Conservation (phyloP, 1,140 invertebrate species). For the Anastrepha ludens region DNA sequence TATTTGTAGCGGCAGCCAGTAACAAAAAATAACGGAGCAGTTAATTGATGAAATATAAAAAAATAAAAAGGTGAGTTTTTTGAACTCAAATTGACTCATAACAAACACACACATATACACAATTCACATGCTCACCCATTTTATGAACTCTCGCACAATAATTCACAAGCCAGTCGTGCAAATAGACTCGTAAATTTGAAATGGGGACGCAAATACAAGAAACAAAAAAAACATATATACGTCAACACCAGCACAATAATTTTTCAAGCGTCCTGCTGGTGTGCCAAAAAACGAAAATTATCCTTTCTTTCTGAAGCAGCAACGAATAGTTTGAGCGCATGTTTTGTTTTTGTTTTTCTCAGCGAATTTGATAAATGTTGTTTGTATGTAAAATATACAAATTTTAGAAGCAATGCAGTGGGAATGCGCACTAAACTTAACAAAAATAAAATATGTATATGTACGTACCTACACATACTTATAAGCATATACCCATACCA, state of each 20-base stretch:
- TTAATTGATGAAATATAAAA: too few relatives aligned
- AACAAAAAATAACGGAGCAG: too few relatives aligned
- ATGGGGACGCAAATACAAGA: background rate
- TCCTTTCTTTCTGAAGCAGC: background rate
- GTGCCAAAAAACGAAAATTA: background rate
- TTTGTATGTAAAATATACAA: background rate
- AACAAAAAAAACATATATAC: background rate
- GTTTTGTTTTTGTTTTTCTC: background rate
- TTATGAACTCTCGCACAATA: too few relatives aligned
- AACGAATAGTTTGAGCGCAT: background rate
- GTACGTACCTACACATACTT: background rate
- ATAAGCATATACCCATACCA: background rate
- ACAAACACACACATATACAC: too few relatives aligned
- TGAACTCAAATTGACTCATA: too few relatives aligned
- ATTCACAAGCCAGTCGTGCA: too few relatives aligned
- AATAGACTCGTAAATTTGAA: too few relatives aligned
- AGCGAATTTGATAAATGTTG: conserved; percentile 18
- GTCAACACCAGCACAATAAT: background rate
- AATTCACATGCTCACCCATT: too few relatives aligned
- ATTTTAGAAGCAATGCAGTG: background rate
- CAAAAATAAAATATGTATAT: background rate
- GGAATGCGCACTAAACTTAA: background rate
- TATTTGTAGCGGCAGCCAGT: too few relatives aligned
- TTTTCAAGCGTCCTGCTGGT: background rate
- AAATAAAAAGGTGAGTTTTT: too few relatives aligned